These are phyloP conservation scores for Sciurus vulgaris DNA, from an alignment of 2,797 vertebrate genomes.

Conservation along the genomic window DNA sequence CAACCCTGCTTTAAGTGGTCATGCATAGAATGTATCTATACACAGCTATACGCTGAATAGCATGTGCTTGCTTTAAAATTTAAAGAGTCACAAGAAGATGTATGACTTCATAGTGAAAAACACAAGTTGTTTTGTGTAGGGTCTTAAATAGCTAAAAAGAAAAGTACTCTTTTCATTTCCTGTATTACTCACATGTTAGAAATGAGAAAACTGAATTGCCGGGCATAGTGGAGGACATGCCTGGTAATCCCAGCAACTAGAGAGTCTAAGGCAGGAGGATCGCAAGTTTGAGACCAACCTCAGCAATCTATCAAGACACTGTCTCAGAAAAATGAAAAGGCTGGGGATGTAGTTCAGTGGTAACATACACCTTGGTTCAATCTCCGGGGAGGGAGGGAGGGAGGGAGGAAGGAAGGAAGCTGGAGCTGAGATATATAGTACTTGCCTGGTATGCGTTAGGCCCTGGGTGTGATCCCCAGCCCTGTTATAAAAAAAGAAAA, in stretches of 20 bases:
- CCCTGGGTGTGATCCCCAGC: background rate
- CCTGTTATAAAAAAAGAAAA: too few relatives aligned
- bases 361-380: too few relatives aligned
- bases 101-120: background rate
- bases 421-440: too few relatives aligned
- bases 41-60: background rate
- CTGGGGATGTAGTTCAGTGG: background rate
- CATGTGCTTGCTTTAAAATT: background rate
- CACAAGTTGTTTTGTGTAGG: background rate
- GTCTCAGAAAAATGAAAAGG: background rate
- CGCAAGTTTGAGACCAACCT: too few relatives aligned
- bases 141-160: background rate
- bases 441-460: too few relatives aligned
- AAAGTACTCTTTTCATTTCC: background rate
- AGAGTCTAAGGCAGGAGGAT: too few relatives aligned
- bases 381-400: too few relatives aligned
- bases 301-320: too few relatives aligned
- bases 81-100: slow-evolving; percentile 20
- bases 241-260: too few relatives aligned
- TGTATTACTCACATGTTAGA: background rate
- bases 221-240: too few relatives aligned
- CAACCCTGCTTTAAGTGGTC: background rate
- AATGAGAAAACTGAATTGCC: slow-evolving; percentile 2
- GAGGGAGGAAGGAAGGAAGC: too few relatives aligned
- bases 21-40: accelerated